A percentile compares a stretch with the other conserved stretches of the same genome.
These are phyloP conservation scores for Sussaba pulchella DNA, from an alignment of 2,888 invertebrate genomes.

Conservation along the genomic window DNA sequence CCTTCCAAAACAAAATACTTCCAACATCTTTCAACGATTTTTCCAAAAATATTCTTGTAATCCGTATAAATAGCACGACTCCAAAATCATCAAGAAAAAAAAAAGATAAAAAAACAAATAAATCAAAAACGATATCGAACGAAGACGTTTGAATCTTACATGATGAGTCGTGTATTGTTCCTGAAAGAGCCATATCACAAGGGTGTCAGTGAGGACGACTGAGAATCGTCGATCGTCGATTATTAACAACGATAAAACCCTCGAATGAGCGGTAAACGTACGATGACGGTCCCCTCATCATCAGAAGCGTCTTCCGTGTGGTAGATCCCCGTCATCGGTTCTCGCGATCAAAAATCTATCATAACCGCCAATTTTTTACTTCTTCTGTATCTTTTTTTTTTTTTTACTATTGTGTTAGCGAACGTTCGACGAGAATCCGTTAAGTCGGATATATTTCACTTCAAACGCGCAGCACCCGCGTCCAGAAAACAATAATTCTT, in stretches of 20 bases:
- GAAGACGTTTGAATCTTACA: conserved; percentile 43
- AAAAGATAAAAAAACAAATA: not conserved
- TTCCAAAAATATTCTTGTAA: too few relatives aligned
- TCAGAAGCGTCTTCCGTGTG: conserved; percentile 6
- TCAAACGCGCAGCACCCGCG: not conserved
- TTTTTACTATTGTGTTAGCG: not conserved
- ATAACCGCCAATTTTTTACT: not conserved
- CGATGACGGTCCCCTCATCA: conserved; percentile 5
- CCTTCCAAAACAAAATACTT: too few relatives aligned
- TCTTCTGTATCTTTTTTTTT: too few relatives aligned
- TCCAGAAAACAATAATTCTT: not conserved
- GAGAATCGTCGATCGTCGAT: conserved; percentile 25
- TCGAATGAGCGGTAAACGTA: not conserved
- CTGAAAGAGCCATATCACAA: conserved; percentile 57
- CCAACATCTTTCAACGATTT: too few relatives aligned
- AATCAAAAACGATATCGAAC: not conserved
- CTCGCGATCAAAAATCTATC: conserved; percentile 9
- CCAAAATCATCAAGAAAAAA: not conserved
- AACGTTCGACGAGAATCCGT: not conserved
- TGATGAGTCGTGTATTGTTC: conserved; percentile 51
- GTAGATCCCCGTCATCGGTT: conserved; percentile 18
- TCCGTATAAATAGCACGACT: too few relatives aligned
- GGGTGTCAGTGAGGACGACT: conserved; percentile 21
- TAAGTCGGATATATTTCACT: not conserved
- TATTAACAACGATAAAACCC: not conserved